Base-by-base conservation (phyloP, 1,140 invertebrate genomes). In the Cardiocondyla obscurior region DNA sequence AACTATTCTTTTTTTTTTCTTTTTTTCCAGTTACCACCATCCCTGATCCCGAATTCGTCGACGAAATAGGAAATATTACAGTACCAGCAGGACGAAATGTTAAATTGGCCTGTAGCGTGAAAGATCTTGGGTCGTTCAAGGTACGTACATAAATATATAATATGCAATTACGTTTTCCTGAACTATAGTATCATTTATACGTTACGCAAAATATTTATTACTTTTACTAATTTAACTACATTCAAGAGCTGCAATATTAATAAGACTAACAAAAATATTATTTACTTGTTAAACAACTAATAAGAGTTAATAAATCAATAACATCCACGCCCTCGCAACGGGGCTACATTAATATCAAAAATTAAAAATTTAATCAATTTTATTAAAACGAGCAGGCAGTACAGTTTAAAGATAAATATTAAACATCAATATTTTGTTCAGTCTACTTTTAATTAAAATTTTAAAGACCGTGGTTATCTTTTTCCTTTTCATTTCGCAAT, bases 91-190 rank as follows among this genome's bases (percentile, higher is more conserved):
- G 98, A 64, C 95, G 98, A 64, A 97, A 96, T 89, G 97, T 98
- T 25, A 97, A 97, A 91, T 95, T 98, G 84, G 97, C 97, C 4
- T 98, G 98, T 93, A 97, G 97, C 6, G 97, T 98, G 64, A 98
- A 98, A 93, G 97, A 98, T 93, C 95, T 98, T 19, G 97, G 97
- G 82, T 95, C 96, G 0, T 98, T 96, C 90, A 97, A 97, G 96
- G 97, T 97, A 94, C 88, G 70, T 51, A n/a, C 5, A 33, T 19
- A 30, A 82, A 60, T 57, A 0, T 33, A 16, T 22, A 46, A 39
- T 16, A 16, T n/a, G 6, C 12, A 49, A 51, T 39, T n/a, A n/a
- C 2, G 25, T 2, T 36, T 46, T 14, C 10, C 44, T 33, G 25
- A 8, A 2, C 2, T 46, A 12, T 22, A 16, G 51, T 53, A 46